Base-by-base conservation (phyloP, 1,140 invertebrate genomes). In the Megalopta genalis region DNA sequence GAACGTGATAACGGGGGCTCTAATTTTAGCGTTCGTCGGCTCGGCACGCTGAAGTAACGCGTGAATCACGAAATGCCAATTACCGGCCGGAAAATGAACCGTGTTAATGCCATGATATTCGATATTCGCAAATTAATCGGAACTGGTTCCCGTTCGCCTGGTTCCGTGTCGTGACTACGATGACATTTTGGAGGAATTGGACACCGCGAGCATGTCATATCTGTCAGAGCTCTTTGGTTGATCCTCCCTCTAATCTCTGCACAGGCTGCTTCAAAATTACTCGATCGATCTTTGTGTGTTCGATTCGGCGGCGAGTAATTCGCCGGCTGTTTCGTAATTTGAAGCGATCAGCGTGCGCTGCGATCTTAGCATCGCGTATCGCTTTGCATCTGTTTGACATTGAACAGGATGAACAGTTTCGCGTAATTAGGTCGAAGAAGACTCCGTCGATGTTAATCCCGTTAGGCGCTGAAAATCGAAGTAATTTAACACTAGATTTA, bases 1-100 rank as follows among this genome's bases (percentile, higher is more conserved):
- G 42, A 75, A 84, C 49, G 63, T 65, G 25, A 80, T 59, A 83
- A 71, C 60, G 46, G 49, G 18, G 54, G 62, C 32, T 71, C 77
- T 80, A 63, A 75, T 80, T 79, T 52, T 1, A 18, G 2, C 49
- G 7, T 54, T 54, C 27, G 37, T 54, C 67, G n/a, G 21, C 32
- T 12, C 9, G 32, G 37, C 54, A 14, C 23, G 21, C 37, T 2
- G 63, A 23, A 37, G 7, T 5, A 71, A 18, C 14, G 39, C 21
- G 62, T 76, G n/a, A 54, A 73, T 78, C 70, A 32, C 27, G 37
- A 60, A 42, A 23, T 25, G 32, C 63, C 68, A 83, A 76, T 75
- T 84, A 76, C 42, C 18, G 23, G 42, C 9, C 2, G 12, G 32
- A 14, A 65, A 84, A 72, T 68, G 18, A 83, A 63, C 68, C 8